Evolutionary conservation across 1,140 invertebrate genomes (phyloP), one percentile per base, ranked within the genome.

Genomic region (Orchestia grillus): DNA sequence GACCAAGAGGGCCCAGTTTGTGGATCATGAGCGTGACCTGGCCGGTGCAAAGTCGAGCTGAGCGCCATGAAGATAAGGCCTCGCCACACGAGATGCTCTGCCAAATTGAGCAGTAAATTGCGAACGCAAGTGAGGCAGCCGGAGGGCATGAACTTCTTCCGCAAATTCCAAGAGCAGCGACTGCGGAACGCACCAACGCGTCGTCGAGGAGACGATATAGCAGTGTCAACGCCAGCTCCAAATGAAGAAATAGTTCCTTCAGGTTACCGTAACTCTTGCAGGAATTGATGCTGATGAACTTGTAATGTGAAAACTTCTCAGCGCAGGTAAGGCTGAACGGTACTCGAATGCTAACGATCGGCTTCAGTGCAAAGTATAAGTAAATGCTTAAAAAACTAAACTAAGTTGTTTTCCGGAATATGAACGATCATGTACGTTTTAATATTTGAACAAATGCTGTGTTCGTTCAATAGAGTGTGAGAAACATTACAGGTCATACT

Each of bases 101-200:
- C 88, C 88, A 90, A 90, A 90, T 90, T 90, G 88, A 90, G 88
- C 88, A 4, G 41, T 90, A 42, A 90, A 90, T 90, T 90, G n/a
- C 88, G 15, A 8, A 41, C 88, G 88, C 42, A 44, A 90, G 88
- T 90, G 88, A 44, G 43, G 88, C n/a, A 44, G 41, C 88, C 88
- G n/a, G 88, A 77, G 62, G 62, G 28, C 28, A 77, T 77, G 62
- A 77, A 77, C 11, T 77, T 77, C 62, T 77, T 77, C 62, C 62
- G 62, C 62, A 77, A 77, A 77, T 77, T 77, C 62, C 28, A 36
- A 28, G 15, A 77, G 62, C 62, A 36, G 62, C 62, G 28, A 77
- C 62, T 77, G 62, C 62, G 62, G 28, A 77, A 77, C 36, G 62
- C 28, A 36, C 28, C 62, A 1, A 77, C 11, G 62, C 28, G 28